These are phyloP conservation scores for Gryon sp. DNA, from an alignment of 1,140 invertebrate genomes.

Conservation along the genomic window DNA sequence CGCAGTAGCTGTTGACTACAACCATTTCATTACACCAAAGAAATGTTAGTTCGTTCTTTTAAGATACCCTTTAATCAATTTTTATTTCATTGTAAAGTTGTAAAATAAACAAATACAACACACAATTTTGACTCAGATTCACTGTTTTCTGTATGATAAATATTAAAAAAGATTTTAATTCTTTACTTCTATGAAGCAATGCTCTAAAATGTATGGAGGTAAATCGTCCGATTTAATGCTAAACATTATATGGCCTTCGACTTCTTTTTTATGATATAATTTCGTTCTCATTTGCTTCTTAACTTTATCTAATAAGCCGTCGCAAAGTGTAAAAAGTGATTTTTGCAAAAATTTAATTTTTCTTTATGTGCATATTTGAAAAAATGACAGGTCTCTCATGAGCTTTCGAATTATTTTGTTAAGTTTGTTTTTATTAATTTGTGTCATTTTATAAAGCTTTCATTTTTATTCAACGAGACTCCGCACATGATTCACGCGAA, in stretches of 20 bases:
- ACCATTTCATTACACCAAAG: conserved; percentile 7
- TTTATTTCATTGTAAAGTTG: too few species aligned
- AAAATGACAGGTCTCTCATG: conserved; percentile 45
- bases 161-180: too few species aligned
- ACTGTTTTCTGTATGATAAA: too few species aligned
- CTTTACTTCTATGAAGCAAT: too few species aligned
- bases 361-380: conserved; percentile 42
- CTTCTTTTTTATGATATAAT: too few species aligned
- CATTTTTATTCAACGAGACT: conserved; percentile 41
- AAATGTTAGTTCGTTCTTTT: conserved; percentile 8
- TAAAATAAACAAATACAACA: too few species aligned
- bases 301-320: conserved; percentile 31
- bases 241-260: too few species aligned
- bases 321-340: conserved; percentile 33
- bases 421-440: conserved; percentile 28
- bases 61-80: too few species aligned
- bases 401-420: conserved; percentile 43
- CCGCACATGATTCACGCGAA: conserved; percentile 25
- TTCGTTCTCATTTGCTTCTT: background rate
- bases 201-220: too few species aligned
- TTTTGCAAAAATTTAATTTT: conserved; percentile 28
- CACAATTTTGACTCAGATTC: too few species aligned
- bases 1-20: background rate
- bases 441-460: conserved; percentile 40
- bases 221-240: too few species aligned